Percentiles rank a stretch among this genome's conserved stretches.
Conservation (phyloP, 2,113 vertebrate species). For the Thermophis baileyi region DNA sequence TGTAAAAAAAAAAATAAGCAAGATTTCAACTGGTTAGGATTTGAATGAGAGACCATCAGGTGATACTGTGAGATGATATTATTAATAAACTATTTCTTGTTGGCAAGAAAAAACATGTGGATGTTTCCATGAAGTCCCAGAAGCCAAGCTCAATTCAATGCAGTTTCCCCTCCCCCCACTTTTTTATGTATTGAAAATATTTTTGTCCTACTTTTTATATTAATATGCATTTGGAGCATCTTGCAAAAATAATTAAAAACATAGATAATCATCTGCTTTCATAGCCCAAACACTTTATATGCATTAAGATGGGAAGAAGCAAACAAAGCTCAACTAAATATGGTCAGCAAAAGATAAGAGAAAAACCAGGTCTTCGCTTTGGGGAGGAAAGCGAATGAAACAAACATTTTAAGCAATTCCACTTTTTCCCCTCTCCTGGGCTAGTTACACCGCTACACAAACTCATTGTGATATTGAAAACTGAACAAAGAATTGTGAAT, state of each 20-base stretch:
- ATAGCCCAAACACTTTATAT: neutral
- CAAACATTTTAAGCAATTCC: neutral
- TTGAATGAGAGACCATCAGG: neutral
- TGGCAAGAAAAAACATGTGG: neutral
- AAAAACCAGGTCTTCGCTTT: neutral
- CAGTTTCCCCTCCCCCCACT: no score
- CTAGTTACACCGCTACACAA: neutral
- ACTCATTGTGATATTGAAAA: neutral
- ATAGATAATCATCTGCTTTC: neutral
- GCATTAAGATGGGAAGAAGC: neutral
- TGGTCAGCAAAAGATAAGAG: neutral
- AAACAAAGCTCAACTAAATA: neutral
- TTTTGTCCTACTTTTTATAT: neutral
- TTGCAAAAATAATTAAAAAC: neutral
- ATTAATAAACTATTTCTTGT: neutral
- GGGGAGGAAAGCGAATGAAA: neutral
- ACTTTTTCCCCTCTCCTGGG: rapidly evolving
- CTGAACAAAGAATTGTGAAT: neutral
- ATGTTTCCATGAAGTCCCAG: neutral
- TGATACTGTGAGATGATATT: neutral
- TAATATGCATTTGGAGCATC: neutral
- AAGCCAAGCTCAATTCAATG: neutral
- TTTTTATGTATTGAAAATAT: neutral
- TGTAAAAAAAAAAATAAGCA: neutral
- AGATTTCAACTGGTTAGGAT: neutral